Evolutionary conservation across 2,797 vertebrate genomes (phyloP), one percentile per base, ranked within the genome.

Genomic region (Brachyalestes nurse): DNA sequence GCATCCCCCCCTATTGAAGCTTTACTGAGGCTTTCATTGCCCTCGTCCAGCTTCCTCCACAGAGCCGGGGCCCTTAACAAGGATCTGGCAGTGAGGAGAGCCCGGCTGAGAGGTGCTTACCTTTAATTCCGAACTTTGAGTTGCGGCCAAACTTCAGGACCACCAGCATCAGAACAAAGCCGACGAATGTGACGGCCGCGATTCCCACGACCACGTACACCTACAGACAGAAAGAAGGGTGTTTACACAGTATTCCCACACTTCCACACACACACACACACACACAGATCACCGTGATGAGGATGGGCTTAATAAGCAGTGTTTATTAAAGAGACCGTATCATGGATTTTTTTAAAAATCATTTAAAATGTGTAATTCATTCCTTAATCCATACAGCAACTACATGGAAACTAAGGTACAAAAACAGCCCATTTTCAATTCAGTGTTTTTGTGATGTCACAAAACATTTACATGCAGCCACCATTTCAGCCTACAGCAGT

Each of bases 111-210:
- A 81, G 62, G 79, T 82, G 89, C 96, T 96, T 98, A 99, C 98
- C 98, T 98, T 99, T 99, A 94, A 99, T 97, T 90, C 97, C 97
- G 92, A 99, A 99, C 92, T 99, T 99, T 74, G 97, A 99, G 85
- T 98, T 98, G 81, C 96, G 97, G 87, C 97, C 97, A 88, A 98
- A 97, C 90, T 98, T 99, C 87, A 99, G 95, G 88, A 99, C 96
- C 87, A 98, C 95, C 79, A 99, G 90, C 95, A 98, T 97, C 84
- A 98, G 93, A 76, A 99, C 94, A 89, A 99, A 95, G 83, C 97
- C 97, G 45, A 96, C 96, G 89, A 97, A 97, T 62, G 97, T 97
- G 53, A 99, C 93, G 58, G 96, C 97, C 0, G 97, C 96, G 72
- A 98, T 99, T 81, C 97, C 97, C 86, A 99, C 97, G 79, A 99